These are phyloP conservation scores for Heterocephalus glaber DNA, from an alignment of 2,113 vertebrate species.

Conservation along the genomic window DNA sequence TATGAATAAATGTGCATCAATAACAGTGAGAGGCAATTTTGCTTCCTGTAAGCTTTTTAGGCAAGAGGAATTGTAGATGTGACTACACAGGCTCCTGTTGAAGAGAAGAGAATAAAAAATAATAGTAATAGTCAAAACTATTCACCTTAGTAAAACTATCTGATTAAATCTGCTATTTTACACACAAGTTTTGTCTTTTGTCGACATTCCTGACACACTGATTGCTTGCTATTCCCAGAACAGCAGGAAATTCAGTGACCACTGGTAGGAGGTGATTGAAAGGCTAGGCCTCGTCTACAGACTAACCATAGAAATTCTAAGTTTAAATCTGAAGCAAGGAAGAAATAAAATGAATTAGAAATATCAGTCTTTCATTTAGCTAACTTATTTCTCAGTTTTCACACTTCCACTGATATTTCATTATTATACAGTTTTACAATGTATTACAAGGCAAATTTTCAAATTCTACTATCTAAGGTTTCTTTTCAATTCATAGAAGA, in stretches of 20 bases:
- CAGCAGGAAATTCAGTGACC: neutral
- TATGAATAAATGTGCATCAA: neutral
- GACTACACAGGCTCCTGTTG: neutral
- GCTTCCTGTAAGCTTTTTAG: neutral
- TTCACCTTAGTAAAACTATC: neutral
- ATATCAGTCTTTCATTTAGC: neutral
- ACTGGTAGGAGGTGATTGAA: neutral
- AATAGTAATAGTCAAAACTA: neutral
- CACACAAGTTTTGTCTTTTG: neutral
- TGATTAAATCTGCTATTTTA: neutral
- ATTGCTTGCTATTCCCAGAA: neutral
- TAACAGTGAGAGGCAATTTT: neutral
- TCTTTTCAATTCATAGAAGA: constrained; percentile 16
- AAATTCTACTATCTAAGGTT: neutral
- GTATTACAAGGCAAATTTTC: neutral
- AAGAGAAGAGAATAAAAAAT: neutral
- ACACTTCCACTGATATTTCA: neutral
- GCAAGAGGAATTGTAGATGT: neutral
- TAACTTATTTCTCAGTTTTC: neutral
- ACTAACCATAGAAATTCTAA: neutral
- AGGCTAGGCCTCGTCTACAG: neutral
- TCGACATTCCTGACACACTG: neutral
- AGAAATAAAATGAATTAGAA: neutral
- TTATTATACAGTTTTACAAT: neutral
- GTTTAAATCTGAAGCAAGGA: neutral